These are phyloP conservation scores for Pseudomugil gertrudae DNA, from an alignment of 2,797 vertebrate species.

Conservation along the genomic window DNA sequence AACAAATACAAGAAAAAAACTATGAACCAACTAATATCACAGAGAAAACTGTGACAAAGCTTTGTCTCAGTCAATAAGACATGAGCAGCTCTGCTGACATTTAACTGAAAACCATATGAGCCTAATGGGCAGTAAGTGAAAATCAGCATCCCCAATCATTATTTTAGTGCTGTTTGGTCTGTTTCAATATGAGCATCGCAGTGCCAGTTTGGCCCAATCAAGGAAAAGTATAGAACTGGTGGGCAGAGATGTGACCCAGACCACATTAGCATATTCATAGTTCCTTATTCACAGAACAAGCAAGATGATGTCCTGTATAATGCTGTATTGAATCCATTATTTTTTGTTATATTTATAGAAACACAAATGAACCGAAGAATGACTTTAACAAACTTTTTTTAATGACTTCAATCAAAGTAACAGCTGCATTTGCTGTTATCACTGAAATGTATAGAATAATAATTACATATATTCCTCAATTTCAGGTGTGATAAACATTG, in stretches of 20 bases:
- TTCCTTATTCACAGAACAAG: neutral
- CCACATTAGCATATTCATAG: neutral
- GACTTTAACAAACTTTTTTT: neutral
- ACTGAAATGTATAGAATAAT: neutral
- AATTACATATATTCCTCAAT: slow-evolving; percentile 1
- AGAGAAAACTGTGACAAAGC: neutral
- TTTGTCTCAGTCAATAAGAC: neutral
- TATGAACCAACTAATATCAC: too few relatives aligned
- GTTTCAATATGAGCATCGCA: neutral
- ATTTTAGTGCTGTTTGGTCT: neutral
- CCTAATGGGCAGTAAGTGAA: neutral
- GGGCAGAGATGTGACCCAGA: neutral
- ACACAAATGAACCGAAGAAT: neutral
- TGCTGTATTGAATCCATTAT: neutral
- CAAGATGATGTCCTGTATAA: neutral
- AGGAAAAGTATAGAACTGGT: neutral
- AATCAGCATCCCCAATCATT: neutral
- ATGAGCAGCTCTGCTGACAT: neutral
- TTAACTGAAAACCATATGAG: neutral
- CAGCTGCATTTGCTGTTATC: neutral
- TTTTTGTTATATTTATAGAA: neutral
- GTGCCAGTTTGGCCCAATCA: neutral
- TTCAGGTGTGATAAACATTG: slow-evolving; percentile 39
- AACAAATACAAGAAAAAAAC: too few relatives aligned
- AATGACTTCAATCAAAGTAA: neutral